Conservation (phyloP, 2,113 vertebrate genomes). For the Oceanites oceanicus region DNA sequence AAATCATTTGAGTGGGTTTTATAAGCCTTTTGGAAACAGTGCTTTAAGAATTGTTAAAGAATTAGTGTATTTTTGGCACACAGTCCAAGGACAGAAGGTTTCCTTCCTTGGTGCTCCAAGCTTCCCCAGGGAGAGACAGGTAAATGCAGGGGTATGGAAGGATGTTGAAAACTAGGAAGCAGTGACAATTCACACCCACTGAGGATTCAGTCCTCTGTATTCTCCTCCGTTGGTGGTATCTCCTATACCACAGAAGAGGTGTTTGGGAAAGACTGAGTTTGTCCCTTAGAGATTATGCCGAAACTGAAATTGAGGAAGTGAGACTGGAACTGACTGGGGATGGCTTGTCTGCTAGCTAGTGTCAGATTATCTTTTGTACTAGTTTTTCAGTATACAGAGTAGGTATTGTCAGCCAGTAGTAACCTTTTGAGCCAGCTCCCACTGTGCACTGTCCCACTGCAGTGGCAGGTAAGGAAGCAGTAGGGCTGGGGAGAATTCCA, state of each 20-base stretch:
- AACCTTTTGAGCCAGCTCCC: neutral
- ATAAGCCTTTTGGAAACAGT: neutral
- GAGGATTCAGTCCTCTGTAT: neutral
- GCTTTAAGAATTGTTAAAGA: neutral
- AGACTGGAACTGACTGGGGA: neutral
- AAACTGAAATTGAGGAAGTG: neutral
- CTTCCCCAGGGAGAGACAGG: neutral
- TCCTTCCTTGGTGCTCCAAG: neutral
- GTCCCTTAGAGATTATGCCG: neutral
- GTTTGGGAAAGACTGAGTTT: neutral
- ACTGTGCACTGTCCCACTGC: neutral
- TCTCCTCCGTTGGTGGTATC: neutral
- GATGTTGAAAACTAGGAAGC: neutral
- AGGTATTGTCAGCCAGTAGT: neutral
- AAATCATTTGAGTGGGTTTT: neutral
- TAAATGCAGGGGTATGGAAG: neutral
- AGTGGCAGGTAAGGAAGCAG: neutral
- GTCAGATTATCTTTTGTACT: neutral
- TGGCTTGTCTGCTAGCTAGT: neutral
- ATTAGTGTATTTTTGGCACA: neutral
- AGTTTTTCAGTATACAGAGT: neutral
- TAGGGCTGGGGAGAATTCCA: neutral
- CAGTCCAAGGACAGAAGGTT: neutral
- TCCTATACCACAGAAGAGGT: neutral
- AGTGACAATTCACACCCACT: neutral